Base-by-base conservation (phyloP, 2,797 vertebrate genomes). In the Platalea minor region DNA sequence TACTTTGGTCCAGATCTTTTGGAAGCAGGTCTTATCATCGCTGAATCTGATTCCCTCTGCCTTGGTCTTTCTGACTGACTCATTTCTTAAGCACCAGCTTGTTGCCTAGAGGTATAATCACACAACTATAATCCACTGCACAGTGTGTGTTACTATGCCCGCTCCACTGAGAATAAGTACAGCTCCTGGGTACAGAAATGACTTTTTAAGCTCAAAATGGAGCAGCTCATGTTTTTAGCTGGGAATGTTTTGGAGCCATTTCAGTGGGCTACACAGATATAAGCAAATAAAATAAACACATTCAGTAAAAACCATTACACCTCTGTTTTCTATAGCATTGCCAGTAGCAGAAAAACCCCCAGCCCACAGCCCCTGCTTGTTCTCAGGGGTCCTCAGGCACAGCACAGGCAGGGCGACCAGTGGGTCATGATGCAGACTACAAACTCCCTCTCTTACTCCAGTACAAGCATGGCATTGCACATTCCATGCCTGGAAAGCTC, bases 41-140 rank as follows among this genome's bases (percentile, higher is more conserved):
- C 59, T 93, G 74, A 78, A 88, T 77, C 76, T 10, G 54, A 86
- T 88, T 96, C 93, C 41, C 69, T 88, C 76, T 82, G 89, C 51
- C 85, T 92, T 90, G 92, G 85, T 93, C 85, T 60, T 91, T 89
- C 82, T 88, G 82, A 61, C 89, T 96, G 91, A 93, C 73, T 97
- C 91, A 96, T 94, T 95, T 92, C 91, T 93, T 86, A 91, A 93
- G 92, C 74, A 81, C 89, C 82, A 88, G 48, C 79, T 86, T 93
- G 89, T 25, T 96, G 92, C 85, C 93, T 82, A 63, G 59, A 91
- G 92, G 82, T 94, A 91, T 93, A 95, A 96, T 95, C 96, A 90
- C 70, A 65, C 78, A 86, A 92, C 81, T 84, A 89, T 89, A 96
- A 93, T 88, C 85, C 91, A 84, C 78, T 73, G 82, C 63, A 54